Evolutionary conservation across 1,140 invertebrate genomes (phyloP).

Genomic region (Metopolophium dirhodum): DNA sequence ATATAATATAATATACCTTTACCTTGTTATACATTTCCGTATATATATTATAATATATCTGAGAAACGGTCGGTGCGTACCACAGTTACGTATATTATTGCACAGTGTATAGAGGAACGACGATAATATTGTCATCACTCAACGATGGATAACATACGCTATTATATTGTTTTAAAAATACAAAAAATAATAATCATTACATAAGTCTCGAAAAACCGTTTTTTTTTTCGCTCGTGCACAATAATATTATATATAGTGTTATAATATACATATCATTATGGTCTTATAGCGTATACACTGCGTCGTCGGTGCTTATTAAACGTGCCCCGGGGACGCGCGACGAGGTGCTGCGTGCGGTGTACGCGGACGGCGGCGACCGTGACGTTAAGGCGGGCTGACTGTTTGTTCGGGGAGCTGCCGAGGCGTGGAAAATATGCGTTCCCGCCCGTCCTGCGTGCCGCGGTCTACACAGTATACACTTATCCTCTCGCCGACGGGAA

Average conservation of each 20-base stretch:
- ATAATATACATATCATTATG: too few species aligned
- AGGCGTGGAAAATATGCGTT: slow-evolving; percentile 54
- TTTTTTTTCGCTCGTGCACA: neutral
- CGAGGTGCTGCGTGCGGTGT: neutral
- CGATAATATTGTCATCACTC: neutral
- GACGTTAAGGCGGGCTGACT: slow-evolving; percentile 56
- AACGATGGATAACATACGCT: neutral
- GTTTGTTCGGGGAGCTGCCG: slow-evolving; percentile 50
- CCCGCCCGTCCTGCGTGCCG: slow-evolving; percentile 5
- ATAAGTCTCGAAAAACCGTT: neutral
- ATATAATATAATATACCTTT: neutral
- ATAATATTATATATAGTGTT: neutral
- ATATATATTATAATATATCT: neutral
- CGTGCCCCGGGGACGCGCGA: neutral
- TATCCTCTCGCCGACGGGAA: slow-evolving; percentile 2
- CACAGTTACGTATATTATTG: neutral
- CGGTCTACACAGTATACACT: neutral
- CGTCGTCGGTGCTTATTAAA: slow-evolving; percentile 24
- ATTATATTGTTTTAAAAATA: neutral
- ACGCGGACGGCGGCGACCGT: neutral
- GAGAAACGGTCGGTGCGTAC: neutral
- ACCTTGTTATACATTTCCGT: neutral
- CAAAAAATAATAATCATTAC: neutral
- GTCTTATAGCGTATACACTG: too few species aligned
- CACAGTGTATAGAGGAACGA: neutral